phyloP scores from a whole-genome alignment of 1,140 invertebrate species.

The Formica exsecta region DNA sequence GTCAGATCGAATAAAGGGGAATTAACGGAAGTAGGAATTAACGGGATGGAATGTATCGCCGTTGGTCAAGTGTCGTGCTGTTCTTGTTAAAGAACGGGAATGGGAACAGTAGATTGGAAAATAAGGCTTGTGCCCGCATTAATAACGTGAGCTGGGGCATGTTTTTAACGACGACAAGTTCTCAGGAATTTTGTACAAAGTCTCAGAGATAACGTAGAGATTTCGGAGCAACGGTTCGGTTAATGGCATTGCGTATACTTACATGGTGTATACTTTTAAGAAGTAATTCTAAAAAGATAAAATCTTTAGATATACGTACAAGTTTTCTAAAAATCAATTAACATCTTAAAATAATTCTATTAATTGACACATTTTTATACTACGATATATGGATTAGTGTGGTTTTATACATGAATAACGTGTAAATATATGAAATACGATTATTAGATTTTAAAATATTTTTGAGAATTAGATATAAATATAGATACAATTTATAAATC shows the following conservation, averaged over 20 bases:
- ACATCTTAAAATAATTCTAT: background rate
- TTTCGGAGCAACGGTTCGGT: background rate
- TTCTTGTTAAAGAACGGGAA: conserved; percentile 30
- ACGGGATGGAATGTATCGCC: conserved; percentile 56
- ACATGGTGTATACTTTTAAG: background rate
- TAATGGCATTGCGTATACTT: background rate
- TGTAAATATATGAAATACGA: background rate
- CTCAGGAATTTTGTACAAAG: background rate
- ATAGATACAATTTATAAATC: background rate
- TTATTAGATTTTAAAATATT: background rate
- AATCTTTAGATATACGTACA: background rate
- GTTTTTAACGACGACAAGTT: background rate
- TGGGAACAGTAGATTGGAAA: conserved; percentile 37
- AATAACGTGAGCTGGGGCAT: conserved; percentile 13
- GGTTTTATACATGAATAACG: background rate
- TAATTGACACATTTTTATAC: background rate
- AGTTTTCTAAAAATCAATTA: background rate
- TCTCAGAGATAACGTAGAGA: background rate
- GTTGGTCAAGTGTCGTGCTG: conserved; percentile 56
- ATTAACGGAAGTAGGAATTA: conserved; percentile 55
- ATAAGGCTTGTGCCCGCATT: conserved; percentile 33
- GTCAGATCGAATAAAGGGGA: conserved; percentile 35
- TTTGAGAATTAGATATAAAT: conserved; percentile 5
- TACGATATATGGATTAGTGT: background rate
- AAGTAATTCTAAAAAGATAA: background rate